Percentiles rank a stretch among this genome's conserved stretches.
These are phyloP conservation scores for Lasioglossum albipes DNA, from an alignment of 1,140 invertebrate genomes.

Conservation along the genomic window DNA sequence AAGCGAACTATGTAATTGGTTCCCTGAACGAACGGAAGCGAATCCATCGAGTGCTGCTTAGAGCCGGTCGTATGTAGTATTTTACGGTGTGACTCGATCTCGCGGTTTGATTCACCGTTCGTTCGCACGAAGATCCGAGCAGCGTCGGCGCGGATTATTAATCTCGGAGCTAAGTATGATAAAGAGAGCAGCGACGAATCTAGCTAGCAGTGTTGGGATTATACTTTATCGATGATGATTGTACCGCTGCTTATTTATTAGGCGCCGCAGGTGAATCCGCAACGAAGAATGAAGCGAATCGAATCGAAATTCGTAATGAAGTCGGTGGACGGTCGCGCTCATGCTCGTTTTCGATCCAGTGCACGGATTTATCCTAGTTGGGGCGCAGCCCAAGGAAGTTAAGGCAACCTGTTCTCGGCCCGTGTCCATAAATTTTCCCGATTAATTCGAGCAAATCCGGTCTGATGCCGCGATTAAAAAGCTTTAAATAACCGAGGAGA, in stretches of 20 bases:
- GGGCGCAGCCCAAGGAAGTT: background rate
- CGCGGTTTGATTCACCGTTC: slow-evolving; percentile 30
- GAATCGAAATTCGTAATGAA: slow-evolving; percentile 15
- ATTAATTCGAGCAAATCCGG: slow-evolving; percentile 40
- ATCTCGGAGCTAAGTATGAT: slow-evolving; percentile 36
- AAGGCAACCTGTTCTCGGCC: slow-evolving; percentile 27
- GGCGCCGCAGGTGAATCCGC: background rate
- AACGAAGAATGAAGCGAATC: too few relatives aligned
- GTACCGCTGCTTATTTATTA: slow-evolving; percentile 8
- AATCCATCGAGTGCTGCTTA: too few relatives aligned
- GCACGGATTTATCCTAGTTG: slow-evolving; percentile 3
- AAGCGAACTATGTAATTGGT: background rate
- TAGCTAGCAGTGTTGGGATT: background rate
- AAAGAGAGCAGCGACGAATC: slow-evolving; percentile 9
- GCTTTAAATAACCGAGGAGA: background rate
- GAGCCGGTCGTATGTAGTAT: too few relatives aligned
- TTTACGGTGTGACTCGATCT: background rate
- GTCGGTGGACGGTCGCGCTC: background rate
- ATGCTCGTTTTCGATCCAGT: background rate
- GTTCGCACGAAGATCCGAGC: slow-evolving; percentile 30
- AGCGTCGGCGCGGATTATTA: slow-evolving; percentile 34
- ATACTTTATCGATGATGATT: background rate
- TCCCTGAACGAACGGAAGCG: background rate
- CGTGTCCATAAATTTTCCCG: slow-evolving; percentile 35
- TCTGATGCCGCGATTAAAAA: slow-evolving; percentile 23